Percentiles rank a stretch among this genome's conserved stretches.
These are phyloP conservation scores for Cyrtorhinus lividipennis DNA, from an alignment of 1,140 invertebrate species.

Conservation along the genomic window DNA sequence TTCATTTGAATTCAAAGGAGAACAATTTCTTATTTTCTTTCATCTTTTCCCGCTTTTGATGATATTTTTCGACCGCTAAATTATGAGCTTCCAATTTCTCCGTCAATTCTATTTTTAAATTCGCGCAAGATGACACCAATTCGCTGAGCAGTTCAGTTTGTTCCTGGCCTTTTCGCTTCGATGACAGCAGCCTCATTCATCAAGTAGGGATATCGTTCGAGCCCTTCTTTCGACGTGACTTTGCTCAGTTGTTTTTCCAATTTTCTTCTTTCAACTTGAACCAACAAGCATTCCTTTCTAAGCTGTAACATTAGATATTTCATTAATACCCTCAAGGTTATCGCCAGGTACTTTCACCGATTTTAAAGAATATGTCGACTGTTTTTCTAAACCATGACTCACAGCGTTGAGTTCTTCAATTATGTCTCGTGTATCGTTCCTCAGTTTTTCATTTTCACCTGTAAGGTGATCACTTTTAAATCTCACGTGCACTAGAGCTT, in stretches of 20 bases:
- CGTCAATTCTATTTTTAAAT: not conserved
- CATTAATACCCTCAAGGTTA: no score
- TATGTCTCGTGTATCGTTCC: not conserved
- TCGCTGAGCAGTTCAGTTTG: not conserved
- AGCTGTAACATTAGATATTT: not conserved
- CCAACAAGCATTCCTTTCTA: not conserved
- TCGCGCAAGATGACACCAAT: not conserved
- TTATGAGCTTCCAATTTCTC: not conserved
- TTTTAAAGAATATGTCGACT: no score
- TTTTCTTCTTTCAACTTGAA: not conserved
- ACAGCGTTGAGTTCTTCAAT: not conserved
- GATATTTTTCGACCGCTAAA: not conserved
- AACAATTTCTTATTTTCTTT: not conserved
- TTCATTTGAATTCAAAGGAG: not conserved
- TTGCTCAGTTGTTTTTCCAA: slow-evolving; percentile 2
- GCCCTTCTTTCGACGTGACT: not conserved
- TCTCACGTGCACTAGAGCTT: not conserved
- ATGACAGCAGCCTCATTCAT: not conserved
- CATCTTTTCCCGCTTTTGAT: not conserved
- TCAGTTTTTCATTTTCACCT: not conserved
- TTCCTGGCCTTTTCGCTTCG: not conserved
- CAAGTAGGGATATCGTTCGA: not conserved
- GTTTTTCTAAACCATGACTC: not conserved
- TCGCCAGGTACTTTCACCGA: no score
- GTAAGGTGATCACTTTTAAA: not conserved